These are phyloP conservation scores for Endomychus coccineus DNA, from an alignment of 2,888 invertebrate species.

Conservation along the genomic window DNA sequence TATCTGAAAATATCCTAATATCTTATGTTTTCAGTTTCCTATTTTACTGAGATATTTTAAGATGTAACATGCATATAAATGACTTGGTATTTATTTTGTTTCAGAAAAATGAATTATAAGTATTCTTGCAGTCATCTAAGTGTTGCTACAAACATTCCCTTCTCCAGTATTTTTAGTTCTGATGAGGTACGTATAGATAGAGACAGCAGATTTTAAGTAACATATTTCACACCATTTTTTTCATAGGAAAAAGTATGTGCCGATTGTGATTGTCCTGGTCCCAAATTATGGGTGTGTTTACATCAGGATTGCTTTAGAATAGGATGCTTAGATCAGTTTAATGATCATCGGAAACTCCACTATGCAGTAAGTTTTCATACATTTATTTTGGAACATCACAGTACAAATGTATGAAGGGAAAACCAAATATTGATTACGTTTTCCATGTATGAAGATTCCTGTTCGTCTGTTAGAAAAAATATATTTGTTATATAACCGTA, in stretches of 20 bases:
- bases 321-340: slow-evolving; percentile 75
- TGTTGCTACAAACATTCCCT: slow-evolving; percentile 35
- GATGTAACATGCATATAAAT: too few relatives aligned
- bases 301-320: slow-evolving; percentile 70
- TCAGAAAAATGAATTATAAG: slow-evolving; percentile 13
- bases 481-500: too few relatives aligned
- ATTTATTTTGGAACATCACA: slow-evolving; percentile 1
- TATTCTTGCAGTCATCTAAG: slow-evolving; percentile 35
- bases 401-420: background rate
- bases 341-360: slow-evolving; percentile 78
- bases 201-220: slow-evolving; percentile 4
- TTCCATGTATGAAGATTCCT: too few relatives aligned
- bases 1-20: too few relatives aligned
- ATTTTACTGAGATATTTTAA: too few relatives aligned
- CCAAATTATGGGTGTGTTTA: slow-evolving; percentile 82
- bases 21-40: too few relatives aligned
- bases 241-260: slow-evolving; percentile 55
- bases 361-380: slow-evolving; percentile 52
- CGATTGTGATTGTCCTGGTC: slow-evolving; percentile 65
- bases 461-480: too few relatives aligned
- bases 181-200: slow-evolving; percentile 31
- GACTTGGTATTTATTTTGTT: slow-evolving; percentile 1
- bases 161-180: slow-evolving; percentile 31
- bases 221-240: slow-evolving; percentile 8
- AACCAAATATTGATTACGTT: too few relatives aligned